These are phyloP conservation scores for Lepidonotus clava DNA, from an alignment of 2,888 invertebrate species.

Conservation along the genomic window DNA sequence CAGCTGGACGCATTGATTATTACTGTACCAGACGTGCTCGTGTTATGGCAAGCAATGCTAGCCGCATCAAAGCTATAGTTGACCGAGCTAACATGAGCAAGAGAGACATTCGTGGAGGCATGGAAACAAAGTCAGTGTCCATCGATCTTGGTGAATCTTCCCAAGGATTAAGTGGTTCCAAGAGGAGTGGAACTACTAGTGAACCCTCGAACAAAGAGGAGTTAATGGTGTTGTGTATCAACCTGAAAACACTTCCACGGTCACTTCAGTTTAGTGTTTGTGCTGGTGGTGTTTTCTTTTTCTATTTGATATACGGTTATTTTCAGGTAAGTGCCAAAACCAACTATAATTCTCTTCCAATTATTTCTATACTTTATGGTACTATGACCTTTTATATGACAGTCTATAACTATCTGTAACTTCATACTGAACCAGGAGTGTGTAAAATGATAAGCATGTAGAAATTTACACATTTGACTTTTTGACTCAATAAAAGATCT, in stretches of 20 bases:
- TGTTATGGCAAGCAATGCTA: neutral
- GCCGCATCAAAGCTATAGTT: neutral
- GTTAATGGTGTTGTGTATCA: slow-evolving; percentile 84
- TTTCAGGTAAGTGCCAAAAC: slow-evolving; percentile 82
- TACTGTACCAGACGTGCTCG: too few relatives aligned
- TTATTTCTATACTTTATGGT: too few relatives aligned
- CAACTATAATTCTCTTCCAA: too few relatives aligned
- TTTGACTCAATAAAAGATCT: too few relatives aligned
- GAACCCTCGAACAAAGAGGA: neutral
- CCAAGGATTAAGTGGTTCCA: neutral
- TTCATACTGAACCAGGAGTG: too few relatives aligned
- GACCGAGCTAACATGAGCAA: neutral
- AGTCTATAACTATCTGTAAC: too few relatives aligned
- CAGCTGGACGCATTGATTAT: neutral
- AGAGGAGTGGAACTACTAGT: neutral
- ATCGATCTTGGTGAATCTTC: slow-evolving; percentile 27
- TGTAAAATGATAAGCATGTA: too few relatives aligned
- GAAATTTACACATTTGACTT: too few relatives aligned
- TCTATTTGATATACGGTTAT: slow-evolving; percentile 95
- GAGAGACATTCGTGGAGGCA: neutral
- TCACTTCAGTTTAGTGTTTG: slow-evolving; percentile 88
- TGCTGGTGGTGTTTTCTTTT: slow-evolving; percentile 90
- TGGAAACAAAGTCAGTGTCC: slow-evolving; percentile 2
- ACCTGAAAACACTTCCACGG: slow-evolving; percentile 86
- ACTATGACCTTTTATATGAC: too few relatives aligned